Percentiles rank a stretch among this genome's conserved stretches.
These are phyloP conservation scores for Apteryx mantelli DNA, from an alignment of 2,113 vertebrate genomes.

Conservation along the genomic window DNA sequence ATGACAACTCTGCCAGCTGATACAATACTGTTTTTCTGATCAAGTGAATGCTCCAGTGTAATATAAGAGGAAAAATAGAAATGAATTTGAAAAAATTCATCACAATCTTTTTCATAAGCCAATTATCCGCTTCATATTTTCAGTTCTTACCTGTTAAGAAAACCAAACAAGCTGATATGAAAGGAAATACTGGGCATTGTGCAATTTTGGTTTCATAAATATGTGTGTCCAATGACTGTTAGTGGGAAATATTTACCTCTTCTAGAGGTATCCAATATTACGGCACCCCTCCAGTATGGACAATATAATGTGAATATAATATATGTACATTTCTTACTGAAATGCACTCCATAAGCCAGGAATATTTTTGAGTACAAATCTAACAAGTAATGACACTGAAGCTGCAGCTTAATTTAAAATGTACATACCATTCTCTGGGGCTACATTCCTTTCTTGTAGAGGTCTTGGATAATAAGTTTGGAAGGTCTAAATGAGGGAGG, in stretches of 20 bases:
- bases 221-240: not conserved
- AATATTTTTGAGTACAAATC: not conserved
- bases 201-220: not conserved
- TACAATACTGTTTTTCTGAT: not conserved
- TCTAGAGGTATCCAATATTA: not conserved
- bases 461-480: constrained; percentile 68
- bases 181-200: not conserved
- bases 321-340: not conserved
- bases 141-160: not conserved
- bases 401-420: not conserved
- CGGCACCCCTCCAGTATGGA: not conserved
- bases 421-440: constrained; percentile 69
- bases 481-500: constrained; percentile 77
- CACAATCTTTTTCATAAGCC: not conserved
- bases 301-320: not conserved
- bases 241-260: not conserved
- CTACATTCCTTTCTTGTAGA: constrained; percentile 59
- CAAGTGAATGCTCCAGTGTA: not conserved
- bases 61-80: not conserved
- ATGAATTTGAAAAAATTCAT: not conserved
- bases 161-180: not conserved
- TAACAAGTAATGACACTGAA: not conserved
- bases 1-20: not conserved
- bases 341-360: not conserved
- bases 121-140: not conserved